Evolutionary conservation across 2,113 vertebrate species (phyloP).

Genomic region (Rhipidura dahli): DNA sequence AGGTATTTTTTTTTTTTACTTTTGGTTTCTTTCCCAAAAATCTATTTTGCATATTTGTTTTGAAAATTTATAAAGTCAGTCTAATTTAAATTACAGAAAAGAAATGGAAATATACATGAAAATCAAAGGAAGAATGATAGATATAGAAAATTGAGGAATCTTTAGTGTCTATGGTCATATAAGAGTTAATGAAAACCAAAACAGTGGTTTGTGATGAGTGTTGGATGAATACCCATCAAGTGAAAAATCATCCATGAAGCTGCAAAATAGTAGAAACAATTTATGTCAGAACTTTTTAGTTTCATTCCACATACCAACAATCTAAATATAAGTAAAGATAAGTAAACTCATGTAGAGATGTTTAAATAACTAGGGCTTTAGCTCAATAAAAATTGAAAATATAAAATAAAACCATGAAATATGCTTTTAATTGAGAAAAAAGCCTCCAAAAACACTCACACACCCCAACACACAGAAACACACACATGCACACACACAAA

Average conservation of each 20-base stretch:
- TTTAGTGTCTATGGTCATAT: neutral
- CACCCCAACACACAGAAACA: neutral
- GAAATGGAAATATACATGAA: neutral
- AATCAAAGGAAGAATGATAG: neutral
- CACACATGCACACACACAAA: neutral
- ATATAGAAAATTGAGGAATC: neutral
- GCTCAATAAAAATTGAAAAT: neutral
- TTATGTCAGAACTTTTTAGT: neutral
- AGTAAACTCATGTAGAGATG: neutral
- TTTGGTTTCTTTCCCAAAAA: neutral
- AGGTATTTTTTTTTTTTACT: no score
- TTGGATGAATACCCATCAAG: neutral
- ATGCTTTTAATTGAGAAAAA: neutral
- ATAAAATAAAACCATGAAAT: neutral
- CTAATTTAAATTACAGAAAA: neutral
- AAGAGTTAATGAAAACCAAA: neutral
- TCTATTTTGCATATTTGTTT: neutral
- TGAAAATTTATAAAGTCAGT: neutral
- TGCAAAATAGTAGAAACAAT: neutral
- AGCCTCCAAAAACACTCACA: neutral
- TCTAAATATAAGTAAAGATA: neutral
- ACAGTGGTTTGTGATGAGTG: neutral
- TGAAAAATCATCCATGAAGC: neutral
- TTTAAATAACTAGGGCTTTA: neutral
- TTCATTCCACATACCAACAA: neutral